Conservation (phyloP, 1,140 invertebrate species). For the Cydia pomonella region DNA sequence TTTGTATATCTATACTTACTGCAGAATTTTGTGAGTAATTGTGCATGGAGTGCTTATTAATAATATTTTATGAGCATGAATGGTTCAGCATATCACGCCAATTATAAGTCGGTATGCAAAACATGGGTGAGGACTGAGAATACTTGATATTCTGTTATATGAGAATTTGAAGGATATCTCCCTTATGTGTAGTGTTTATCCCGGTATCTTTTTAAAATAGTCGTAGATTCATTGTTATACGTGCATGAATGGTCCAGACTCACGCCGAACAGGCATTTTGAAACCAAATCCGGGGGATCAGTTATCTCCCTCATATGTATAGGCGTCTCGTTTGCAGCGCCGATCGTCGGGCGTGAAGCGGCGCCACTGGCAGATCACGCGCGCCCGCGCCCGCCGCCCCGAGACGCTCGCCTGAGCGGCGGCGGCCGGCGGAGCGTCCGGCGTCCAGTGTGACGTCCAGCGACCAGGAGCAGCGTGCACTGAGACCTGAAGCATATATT, state of each 20-base stretch:
- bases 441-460: too few species aligned
- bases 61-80: neutral
- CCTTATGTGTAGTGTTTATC: too few species aligned
- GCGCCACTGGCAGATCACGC: conserved; percentile 35
- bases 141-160: too few species aligned
- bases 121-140: too few species aligned
- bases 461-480: too few species aligned
- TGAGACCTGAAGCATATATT: too few species aligned
- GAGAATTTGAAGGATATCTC: too few species aligned
- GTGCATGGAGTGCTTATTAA: neutral
- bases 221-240: neutral
- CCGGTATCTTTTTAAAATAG: too few species aligned
- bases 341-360: conserved; percentile 30
- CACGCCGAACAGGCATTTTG: neutral
- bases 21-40: neutral
- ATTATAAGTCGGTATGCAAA: neutral
- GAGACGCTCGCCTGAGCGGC: conserved; percentile 6
- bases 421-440: neutral
- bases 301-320: neutral
- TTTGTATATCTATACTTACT: too few species aligned
- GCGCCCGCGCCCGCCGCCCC: conserved; percentile 13
- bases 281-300: neutral
- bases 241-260: neutral
- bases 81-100: neutral
- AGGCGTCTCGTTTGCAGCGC: conserved; percentile 31